Evolutionary conservation across 2,113 vertebrate genomes (phyloP), one percentile per base, ranked within the genome.

Genomic region (Lepisosteus oculatus): DNA sequence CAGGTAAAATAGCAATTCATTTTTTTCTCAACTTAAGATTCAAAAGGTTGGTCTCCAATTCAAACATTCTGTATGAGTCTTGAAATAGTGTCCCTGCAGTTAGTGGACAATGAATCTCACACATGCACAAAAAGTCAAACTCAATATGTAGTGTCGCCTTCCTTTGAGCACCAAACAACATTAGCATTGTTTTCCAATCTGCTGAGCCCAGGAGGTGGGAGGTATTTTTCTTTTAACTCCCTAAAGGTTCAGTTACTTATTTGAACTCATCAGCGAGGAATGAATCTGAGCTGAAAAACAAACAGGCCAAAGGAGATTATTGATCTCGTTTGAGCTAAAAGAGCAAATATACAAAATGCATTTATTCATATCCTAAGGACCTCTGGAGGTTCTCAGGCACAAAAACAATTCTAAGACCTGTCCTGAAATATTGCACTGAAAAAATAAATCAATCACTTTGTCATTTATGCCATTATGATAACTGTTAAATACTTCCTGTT

Each of bases 261-360:
- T 65, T 65, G 61, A 17, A 17, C 7, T 17, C 91, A 83, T 93
- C 92, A 89, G 89, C 88, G 87, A 93, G 62, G 12, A 59, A 56
- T 56, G 15, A 51, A 3, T 9, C 41, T 62, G 7, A 12, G 29
- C 42, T 41, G 7, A 13, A 51, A 59, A 63, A 67, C n/a, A 15
- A 66, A 15, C 55, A 45, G 71, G 55, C 41, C 71, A 8, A 47
- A 45, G 43, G 45, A 41, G 64, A 13, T 57, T 72, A 66, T 66
- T 66, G 63, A 45, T 72, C 71, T 65, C 7, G 15, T 44, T 55
- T 15, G 42, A 59, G 55, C 55, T 51, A 41, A 72, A 67, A 72
- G 64, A 14, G 55, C 71, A 67, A 61, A 66, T 72, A 66, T 72
- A 11, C 43, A 67, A 57, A 67, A 72, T 72, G 7, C 43, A 72